Conservation (phyloP, 2,113 vertebrate genomes). For the Muscicapa adusta region DNA sequence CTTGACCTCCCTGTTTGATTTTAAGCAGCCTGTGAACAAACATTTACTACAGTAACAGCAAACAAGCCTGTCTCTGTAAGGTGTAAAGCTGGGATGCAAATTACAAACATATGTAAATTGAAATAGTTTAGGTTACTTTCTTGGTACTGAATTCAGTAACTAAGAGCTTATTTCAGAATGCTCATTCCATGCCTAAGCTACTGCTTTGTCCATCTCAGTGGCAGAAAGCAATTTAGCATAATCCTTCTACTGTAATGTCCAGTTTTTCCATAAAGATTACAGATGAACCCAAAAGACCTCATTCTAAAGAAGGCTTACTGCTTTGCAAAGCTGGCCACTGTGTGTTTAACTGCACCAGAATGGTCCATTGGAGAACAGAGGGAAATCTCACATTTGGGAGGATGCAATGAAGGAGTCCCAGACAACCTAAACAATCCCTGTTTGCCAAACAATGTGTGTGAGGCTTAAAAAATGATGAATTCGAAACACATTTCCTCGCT, state of each 20-base stretch:
- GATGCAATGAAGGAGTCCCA: not conserved
- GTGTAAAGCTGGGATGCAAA: conserved; percentile 47
- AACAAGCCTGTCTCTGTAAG: conserved; percentile 60
- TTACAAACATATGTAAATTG: conserved; percentile 58
- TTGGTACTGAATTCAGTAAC: conserved; percentile 23
- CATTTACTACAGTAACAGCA: conserved; percentile 35
- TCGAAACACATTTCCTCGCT: conserved; percentile 11
- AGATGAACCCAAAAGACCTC: conserved; percentile 22
- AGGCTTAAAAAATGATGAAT: conserved; percentile 39
- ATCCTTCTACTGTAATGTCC: conserved; percentile 62
- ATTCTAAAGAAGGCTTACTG: conserved; percentile 53
- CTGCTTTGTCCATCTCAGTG: conserved; percentile 31
- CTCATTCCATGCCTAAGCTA: conserved; percentile 31
- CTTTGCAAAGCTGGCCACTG: conserved; percentile 18
- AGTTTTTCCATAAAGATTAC: conserved; percentile 54
- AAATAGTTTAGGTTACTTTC: conserved; percentile 48
- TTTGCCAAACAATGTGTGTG: conserved; percentile 2
- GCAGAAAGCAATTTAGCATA: conserved; percentile 58
- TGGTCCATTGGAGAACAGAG: not conserved
- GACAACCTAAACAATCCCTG: conserved; percentile 39
- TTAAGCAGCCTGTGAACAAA: conserved; percentile 57
- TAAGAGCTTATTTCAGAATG: conserved; percentile 41
- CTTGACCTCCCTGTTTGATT: conserved; percentile 25
- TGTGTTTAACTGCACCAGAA: conserved; percentile 31
- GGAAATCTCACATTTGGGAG: conserved; percentile 37